Base-by-base conservation (phyloP, 2,888 invertebrate genomes). In the Hesperia comma region DNA sequence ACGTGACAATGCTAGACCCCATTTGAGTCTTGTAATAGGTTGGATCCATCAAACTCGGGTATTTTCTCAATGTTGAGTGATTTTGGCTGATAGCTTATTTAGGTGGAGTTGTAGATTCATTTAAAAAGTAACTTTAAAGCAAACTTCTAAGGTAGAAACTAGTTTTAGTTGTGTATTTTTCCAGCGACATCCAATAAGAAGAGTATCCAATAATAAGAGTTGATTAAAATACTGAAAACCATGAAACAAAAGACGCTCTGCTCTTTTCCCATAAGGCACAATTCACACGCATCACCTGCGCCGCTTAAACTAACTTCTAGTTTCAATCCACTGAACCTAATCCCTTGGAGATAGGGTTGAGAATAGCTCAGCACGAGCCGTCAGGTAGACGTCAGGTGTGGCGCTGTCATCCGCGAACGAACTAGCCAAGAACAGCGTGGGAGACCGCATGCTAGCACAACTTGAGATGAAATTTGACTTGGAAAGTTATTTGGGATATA, bases 201-300 rank as follows among this genome's bases (percentile, higher is more conserved):
- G 26, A 4, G 26, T 26, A 5, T 33, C 33, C 32, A 32, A 32
- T 5, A 32, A 32, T 5, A 6, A 32, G 32, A 32, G 32, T 32
- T 32, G 7, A 33, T 37, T 3, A 10, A 37, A 37, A 37, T 37
- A 3, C 12, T 8, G 8, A 8, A 37, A 37, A 37, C 2, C 1
- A 12, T 10, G 5, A 0, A 46, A 3, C 8, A 12, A 8, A 15
- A 19, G 19, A 19, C 8, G 60, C 32, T 40, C 15, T 21, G 10
- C 12, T 56, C 33, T 17, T 66, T 10, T 61, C 4, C 41, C 43
- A 63, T 68, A 51, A 1, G 53, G 43, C 62, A 37, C 15, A 12
- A 14, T 14, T 58, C 53, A 57, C 41, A 51, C 67, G 66, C 60
- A 64, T 71, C 71, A 72, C 72, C 72, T 72, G 69, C 63, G 72